Evolutionary conservation across 2,113 vertebrate genomes (phyloP).

Genomic region (Gadus chalcogrammus): DNA sequence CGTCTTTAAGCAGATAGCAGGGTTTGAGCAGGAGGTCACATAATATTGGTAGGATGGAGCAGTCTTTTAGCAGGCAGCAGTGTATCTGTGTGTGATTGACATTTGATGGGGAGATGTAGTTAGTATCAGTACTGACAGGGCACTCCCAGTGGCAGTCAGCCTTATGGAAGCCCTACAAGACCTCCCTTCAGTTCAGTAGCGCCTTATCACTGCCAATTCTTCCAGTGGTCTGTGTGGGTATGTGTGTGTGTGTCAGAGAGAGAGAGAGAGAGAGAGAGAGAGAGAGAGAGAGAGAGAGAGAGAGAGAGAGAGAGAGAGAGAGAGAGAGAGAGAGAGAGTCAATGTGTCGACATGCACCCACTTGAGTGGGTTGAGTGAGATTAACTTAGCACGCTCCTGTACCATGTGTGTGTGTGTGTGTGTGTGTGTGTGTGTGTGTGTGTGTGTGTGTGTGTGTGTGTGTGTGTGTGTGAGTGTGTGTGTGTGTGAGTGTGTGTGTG

Average conservation of each 20-base stretch:
- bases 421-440: not conserved
- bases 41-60: too few species aligned
- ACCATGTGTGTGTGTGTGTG: not conserved
- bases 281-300: not conserved
- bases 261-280: slow-evolving; percentile 5
- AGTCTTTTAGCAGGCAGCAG: too few species aligned
- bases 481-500: not conserved
- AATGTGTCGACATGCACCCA: not conserved
- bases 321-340: slow-evolving; percentile 3
- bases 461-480: not conserved
- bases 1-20: slow-evolving; percentile 43
- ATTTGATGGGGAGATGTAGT: slow-evolving; percentile 27
- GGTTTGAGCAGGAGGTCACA: not conserved
- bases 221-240: not conserved
- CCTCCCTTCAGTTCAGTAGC: not conserved
- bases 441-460: not conserved
- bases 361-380: not conserved
- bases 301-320: not conserved
- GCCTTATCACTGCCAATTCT: too few species aligned
- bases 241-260: too few species aligned
- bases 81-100: too few species aligned
- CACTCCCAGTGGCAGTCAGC: slow-evolving; percentile 27
- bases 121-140: slow-evolving; percentile 35
- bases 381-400: not conserved
- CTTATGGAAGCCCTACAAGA: slow-evolving; percentile 43